A percentile compares a stretch with the other conserved stretches of the same genome.
Conservation (phyloP, 2,113 vertebrate species). For the Triplophysa dalaica region DNA sequence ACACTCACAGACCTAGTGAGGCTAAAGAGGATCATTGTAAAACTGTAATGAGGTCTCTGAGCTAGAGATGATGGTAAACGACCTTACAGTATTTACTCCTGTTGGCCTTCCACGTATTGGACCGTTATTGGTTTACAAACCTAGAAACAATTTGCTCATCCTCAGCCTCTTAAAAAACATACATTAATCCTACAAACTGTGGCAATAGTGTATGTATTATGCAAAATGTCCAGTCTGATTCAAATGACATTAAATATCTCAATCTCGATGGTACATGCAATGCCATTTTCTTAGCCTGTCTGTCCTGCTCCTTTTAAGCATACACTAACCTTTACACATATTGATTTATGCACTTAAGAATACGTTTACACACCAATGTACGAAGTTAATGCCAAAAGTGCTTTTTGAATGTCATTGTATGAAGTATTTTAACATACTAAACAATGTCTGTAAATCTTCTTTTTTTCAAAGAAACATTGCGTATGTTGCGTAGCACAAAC, state of each 20-base stretch:
- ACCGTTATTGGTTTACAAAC: slow-evolving; percentile 9
- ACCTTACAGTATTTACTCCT: not conserved
- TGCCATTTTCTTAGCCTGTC: not conserved
- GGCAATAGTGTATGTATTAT: not conserved
- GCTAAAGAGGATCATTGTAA: slow-evolving; percentile 7
- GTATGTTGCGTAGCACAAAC: too few relatives aligned
- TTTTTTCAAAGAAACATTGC: too few relatives aligned
- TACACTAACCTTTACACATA: not conserved
- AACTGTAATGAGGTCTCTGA: slow-evolving; percentile 19
- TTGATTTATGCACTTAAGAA: not conserved
- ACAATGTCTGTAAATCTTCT: too few relatives aligned
- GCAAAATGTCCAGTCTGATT: slow-evolving; percentile 11
- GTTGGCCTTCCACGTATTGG: not conserved
- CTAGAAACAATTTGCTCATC: slow-evolving; percentile 8
- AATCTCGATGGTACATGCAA: not conserved
- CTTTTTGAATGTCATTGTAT: too few relatives aligned
- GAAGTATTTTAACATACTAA: too few relatives aligned
- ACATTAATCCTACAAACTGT: not conserved
- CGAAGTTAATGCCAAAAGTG: too few relatives aligned
- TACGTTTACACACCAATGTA: not conserved
- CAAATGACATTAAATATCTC: not conserved
- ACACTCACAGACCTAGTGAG: not conserved
- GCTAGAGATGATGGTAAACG: slow-evolving; percentile 13
- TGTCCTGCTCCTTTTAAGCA: not conserved
- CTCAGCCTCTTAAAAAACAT: not conserved